Evolutionary conservation across 2,113 vertebrate genomes (phyloP).

Genomic region (Erinaceus europaeus): DNA sequence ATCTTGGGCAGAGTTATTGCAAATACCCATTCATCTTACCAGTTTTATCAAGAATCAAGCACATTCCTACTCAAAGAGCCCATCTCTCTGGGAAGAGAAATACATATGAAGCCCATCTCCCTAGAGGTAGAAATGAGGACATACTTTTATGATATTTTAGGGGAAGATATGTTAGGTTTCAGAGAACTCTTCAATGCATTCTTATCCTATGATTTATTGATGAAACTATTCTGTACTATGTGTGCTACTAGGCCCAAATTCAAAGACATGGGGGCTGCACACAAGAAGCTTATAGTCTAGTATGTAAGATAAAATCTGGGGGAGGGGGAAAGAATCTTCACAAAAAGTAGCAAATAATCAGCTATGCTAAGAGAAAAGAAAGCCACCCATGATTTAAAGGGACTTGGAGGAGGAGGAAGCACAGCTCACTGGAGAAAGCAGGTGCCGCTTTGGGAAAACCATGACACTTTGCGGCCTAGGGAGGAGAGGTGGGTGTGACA

Average conservation of each 20-base stretch:
- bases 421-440: neutral
- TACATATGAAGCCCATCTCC: no score
- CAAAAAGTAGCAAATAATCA: neutral
- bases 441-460: constrained; percentile 7
- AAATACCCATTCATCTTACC: neutral
- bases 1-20: neutral
- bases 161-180: neutral
- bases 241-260: neutral
- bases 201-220: neutral
- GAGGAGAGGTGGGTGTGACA: constrained; percentile 70
- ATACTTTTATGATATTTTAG: constrained; percentile 20
- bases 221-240: neutral
- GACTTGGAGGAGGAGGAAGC: constrained; percentile 28
- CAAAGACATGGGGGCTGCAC: neutral
- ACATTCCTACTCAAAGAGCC: neutral
- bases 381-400: neutral
- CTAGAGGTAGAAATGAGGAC: neutral
- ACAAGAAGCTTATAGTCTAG: neutral
- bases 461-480: constrained; percentile 33
- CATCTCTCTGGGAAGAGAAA: neutral
- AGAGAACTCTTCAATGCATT: neutral
- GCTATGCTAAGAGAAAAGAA: neutral
- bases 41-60: neutral
- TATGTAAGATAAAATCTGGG: neutral
- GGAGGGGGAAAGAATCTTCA: neutral